Percentiles rank a stretch among this genome's conserved stretches.
phyloP scores from a whole-genome alignment of 2,113 vertebrate species.

The Tricholaema leucomelas region DNA sequence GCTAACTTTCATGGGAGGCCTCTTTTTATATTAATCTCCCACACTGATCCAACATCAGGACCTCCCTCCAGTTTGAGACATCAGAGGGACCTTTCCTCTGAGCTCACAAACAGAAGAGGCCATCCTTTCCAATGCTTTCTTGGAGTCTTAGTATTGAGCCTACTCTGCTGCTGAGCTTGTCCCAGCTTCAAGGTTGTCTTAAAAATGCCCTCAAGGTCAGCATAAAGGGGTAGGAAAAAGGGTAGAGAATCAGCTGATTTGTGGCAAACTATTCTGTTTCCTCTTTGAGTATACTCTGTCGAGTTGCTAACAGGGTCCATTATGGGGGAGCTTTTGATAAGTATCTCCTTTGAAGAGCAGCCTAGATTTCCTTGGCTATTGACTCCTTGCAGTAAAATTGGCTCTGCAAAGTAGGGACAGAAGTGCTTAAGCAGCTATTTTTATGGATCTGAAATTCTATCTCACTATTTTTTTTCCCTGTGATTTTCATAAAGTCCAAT shows the following conservation, averaged over 20 bases:
- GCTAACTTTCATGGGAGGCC: background rate
- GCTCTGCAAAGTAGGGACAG: background rate
- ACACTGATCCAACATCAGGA: background rate
- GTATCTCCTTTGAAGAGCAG: background rate
- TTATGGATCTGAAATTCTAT: background rate
- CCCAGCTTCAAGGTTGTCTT: background rate
- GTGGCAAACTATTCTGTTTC: background rate
- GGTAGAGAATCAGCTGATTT: background rate
- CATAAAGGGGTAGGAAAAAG: background rate
- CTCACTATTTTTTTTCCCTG: background rate
- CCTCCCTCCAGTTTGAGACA: fast-evolving
- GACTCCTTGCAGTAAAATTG: background rate
- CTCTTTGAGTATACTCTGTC: background rate
- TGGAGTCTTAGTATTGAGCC: background rate
- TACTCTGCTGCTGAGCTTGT: background rate
- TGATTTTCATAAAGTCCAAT: background rate
- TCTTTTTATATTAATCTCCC: fast-evolving
- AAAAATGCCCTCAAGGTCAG: background rate
- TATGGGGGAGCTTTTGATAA: background rate
- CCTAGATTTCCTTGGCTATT: background rate
- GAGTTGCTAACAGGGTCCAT: background rate
- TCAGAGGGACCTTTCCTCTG: background rate
- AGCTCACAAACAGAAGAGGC: fast-evolving
- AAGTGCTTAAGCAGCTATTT: background rate
- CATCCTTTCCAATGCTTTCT: background rate